Percentiles rank a stretch among this genome's conserved stretches.
These are phyloP conservation scores for Callipepla squamata DNA, from an alignment of 2,113 vertebrate genomes.

Conservation along the genomic window DNA sequence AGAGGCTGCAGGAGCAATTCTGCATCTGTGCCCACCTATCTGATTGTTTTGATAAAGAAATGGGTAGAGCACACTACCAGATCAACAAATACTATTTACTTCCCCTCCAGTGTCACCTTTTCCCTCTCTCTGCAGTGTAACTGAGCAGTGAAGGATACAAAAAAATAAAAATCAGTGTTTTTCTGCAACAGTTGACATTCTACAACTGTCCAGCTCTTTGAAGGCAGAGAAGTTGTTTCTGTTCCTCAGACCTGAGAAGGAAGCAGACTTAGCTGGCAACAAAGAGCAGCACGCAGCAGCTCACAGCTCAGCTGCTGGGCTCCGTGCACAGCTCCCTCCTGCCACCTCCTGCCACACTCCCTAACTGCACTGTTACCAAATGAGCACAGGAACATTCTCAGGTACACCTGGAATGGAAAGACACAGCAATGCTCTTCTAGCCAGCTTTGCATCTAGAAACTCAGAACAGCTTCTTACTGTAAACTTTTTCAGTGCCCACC, in stretches of 20 bases:
- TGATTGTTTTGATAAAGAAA: neutral
- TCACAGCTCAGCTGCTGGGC: neutral
- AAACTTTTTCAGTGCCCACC: neutral
- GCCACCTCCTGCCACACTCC: conserved; percentile 42
- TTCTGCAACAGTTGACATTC: neutral
- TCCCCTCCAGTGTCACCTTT: neutral
- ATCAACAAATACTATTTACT: neutral
- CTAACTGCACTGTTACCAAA: neutral
- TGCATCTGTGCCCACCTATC: neutral
- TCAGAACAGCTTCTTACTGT: accelerated
- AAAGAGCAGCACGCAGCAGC: neutral
- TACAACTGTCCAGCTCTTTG: neutral
- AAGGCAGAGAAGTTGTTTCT: neutral
- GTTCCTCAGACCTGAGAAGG: neutral
- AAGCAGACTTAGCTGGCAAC: neutral
- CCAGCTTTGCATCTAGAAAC: accelerated
- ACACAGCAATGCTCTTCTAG: accelerated
- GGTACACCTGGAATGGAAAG: accelerated
- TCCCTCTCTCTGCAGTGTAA: neutral
- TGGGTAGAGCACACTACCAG: neutral
- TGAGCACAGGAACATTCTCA: neutral
- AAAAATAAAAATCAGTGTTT: neutral
- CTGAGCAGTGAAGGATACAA: neutral
- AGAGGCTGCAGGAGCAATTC: neutral
- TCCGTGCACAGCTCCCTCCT: neutral